Evolutionary conservation across 2,888 invertebrate genomes (phyloP).

Genomic region (Sipha maydis): DNA sequence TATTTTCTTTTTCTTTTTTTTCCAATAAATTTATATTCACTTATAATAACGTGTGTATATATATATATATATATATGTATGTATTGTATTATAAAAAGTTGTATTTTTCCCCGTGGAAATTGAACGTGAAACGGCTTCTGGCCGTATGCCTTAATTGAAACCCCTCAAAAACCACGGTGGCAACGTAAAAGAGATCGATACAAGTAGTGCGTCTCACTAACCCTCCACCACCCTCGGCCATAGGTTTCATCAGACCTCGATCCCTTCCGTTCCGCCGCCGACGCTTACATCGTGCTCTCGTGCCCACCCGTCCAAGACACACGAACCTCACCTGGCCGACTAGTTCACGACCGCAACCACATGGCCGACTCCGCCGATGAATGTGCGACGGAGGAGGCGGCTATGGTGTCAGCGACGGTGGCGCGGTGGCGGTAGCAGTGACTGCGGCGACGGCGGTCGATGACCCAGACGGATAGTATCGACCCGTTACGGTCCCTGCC

Average conservation of each 20-base stretch:
- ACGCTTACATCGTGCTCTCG: too few species aligned
- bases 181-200: slow-evolving; percentile 42
- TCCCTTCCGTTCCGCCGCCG: neutral
- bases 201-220: neutral
- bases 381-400: neutral
- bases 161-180: slow-evolving; percentile 14
- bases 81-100: neutral
- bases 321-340: neutral
- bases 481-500: slow-evolving; percentile 6
- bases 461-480: slow-evolving; percentile 45
- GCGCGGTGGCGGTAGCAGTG: neutral
- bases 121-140: slow-evolving; percentile 23
- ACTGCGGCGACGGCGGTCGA: slow-evolving; percentile 17
- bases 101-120: neutral
- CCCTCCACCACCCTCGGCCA: neutral
- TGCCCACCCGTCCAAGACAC: neutral
- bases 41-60: too few species aligned
- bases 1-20: neutral
- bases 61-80: too few species aligned
- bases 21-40: neutral
- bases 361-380: neutral
- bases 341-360: neutral
- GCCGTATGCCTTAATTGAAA: slow-evolving; percentile 27
- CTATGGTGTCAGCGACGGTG: neutral
- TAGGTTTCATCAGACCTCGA: neutral